Evolutionary conservation across 2,888 invertebrate genomes (phyloP).

Genomic region (Heliconius hortense): DNA sequence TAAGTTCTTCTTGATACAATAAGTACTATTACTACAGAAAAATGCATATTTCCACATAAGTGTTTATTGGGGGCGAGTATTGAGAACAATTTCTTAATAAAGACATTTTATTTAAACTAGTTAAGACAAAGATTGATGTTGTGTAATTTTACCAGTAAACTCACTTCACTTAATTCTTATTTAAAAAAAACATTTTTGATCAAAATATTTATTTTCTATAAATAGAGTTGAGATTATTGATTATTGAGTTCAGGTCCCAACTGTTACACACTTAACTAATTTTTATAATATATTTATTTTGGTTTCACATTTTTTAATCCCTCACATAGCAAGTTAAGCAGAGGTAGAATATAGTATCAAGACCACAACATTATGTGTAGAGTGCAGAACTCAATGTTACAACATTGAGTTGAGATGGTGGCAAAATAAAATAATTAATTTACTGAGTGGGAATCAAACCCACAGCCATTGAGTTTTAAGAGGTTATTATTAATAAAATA

Average conservation of each 20-base stretch:
- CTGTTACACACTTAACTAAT: background rate
- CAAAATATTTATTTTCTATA: background rate
- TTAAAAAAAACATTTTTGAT: background rate
- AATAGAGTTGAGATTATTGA: background rate
- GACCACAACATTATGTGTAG: no score
- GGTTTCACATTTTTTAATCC: background rate
- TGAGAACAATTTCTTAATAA: slow-evolving; percentile 16
- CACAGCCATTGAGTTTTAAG: background rate
- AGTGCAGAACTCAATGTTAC: no score
- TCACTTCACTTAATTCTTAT: background rate
- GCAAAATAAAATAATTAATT: background rate
- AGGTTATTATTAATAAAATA: background rate
- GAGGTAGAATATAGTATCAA: background rate
- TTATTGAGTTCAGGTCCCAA: background rate
- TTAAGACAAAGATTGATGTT: slow-evolving; percentile 7
- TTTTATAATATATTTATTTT: background rate
- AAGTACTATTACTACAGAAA: background rate
- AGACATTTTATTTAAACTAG: background rate
- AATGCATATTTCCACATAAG: background rate
- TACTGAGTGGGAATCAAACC: background rate
- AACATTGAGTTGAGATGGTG: background rate
- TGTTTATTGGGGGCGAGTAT: background rate
- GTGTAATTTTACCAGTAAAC: background rate
- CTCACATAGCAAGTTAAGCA: background rate
- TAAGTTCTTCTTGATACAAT: no score